These are phyloP conservation scores for Aphelinus certus DNA, from an alignment of 1,140 invertebrate genomes.

Conservation along the genomic window DNA sequence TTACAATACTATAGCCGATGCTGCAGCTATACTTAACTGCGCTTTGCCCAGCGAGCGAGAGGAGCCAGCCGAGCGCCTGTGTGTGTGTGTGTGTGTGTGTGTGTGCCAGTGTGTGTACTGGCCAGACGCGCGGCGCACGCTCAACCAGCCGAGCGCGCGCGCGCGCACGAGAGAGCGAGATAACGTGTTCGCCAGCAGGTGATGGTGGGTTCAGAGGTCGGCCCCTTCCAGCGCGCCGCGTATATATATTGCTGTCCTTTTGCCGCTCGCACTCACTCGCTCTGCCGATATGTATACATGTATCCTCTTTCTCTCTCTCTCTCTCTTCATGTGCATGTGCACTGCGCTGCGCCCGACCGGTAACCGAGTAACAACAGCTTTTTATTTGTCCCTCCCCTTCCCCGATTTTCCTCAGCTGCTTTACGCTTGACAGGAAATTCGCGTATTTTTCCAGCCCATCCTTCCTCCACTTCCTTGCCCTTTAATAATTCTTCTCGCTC, in stretches of 20 bases:
- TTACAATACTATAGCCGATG: slow-evolving; percentile 31
- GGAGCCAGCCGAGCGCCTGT: too few species aligned
- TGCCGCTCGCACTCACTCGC: not conserved
- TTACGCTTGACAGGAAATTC: too few species aligned
- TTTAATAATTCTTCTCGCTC: not conserved
- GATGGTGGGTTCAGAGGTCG: slow-evolving; percentile 40
- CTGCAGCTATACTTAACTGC: slow-evolving; percentile 33
- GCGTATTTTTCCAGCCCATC: not conserved
- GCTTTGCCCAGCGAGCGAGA: too few species aligned
- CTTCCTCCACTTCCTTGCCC: not conserved
- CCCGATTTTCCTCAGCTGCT: too few species aligned
- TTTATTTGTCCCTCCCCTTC: slow-evolving; percentile 9
- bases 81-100: not conserved
- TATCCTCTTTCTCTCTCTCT: not conserved
- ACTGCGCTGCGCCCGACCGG: not conserved
- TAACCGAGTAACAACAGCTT: slow-evolving; percentile 31
- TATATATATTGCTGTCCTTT: slow-evolving; percentile 36
- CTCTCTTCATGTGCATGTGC: too few species aligned
- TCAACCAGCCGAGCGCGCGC: too few species aligned
- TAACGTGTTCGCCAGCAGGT: slow-evolving; percentile 38
- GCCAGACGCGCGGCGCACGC: too few species aligned
- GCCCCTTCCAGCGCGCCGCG: slow-evolving; percentile 30
- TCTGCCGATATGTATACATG: not conserved
- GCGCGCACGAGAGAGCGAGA: not conserved
- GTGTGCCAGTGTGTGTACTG: too few species aligned